Evolutionary conservation across 2,797 vertebrate genomes (phyloP), one percentile per base, ranked within the genome.

Genomic region (Ibycter americanus): DNA sequence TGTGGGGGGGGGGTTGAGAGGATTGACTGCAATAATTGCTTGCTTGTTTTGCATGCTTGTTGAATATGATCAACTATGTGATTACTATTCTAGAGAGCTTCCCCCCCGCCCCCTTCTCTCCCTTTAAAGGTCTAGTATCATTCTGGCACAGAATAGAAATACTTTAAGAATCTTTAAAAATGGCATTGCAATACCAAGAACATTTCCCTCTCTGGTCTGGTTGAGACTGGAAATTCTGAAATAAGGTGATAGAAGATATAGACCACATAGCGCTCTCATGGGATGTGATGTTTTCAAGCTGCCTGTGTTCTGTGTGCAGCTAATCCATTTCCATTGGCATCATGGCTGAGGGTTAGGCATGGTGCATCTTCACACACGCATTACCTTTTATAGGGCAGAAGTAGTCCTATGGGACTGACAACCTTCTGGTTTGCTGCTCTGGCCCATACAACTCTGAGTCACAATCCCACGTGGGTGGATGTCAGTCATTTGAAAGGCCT

Each of bases 361-460:
- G 32, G n/a, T 40, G 59, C 52, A 65, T 87, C 55, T 79, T 68
- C 11, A 23, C 71, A 47, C 8, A 21, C 0, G 0, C 1, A 0
- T 68, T 81, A 34, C 32, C 51, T 56, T 78, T 76, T 55, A 23
- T 44, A 83, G 59, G 49, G 42, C 52, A 92, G 82, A 54, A 94
- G 58, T 46, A 58, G 55, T 70, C 80, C 63, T 32, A 8, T 62
- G 58, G n/a, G 31, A 71, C 36, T 52, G 26, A 40, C 11, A 74
- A 26, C 56, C 17, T 65, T n/a, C 67, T 65, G 6, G 2, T 89
- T 56, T 80, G 52, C 54, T 87, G 36, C 55, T 81, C 85, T 77
- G 63, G 49, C 46, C 71, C n/a, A 9, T n/a, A 40, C 36, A 67
- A 14, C 14, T 81, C 56, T 38, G 70, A 80, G 44, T 87, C 80